phyloP scores from a whole-genome alignment of 1,140 invertebrate genomes.

The Hesperophylax magnus region DNA sequence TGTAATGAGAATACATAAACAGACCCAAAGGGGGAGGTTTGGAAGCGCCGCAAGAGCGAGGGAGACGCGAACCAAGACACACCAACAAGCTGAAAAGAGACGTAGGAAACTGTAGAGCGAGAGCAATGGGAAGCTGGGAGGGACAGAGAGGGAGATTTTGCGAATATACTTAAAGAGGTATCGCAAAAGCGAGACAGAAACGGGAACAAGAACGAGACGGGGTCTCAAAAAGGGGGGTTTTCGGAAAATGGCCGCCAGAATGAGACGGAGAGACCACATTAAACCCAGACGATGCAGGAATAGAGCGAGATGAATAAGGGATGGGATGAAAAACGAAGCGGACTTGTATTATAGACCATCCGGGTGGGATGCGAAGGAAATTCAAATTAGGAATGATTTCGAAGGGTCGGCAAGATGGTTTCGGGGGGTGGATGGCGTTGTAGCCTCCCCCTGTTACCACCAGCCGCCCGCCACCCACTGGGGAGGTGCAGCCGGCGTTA shows the following conservation, averaged over 20 bases:
- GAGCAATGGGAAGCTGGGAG: background rate
- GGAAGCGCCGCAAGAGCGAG: slow-evolving; percentile 5
- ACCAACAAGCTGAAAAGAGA: background rate
- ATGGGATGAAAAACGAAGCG: background rate
- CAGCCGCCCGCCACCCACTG: background rate
- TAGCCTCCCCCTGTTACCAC: slow-evolving; percentile 8
- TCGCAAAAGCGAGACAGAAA: slow-evolving; percentile 3
- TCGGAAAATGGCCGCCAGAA: slow-evolving; percentile 33
- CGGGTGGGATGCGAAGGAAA: slow-evolving; percentile 45
- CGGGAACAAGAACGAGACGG: slow-evolving; percentile 25
- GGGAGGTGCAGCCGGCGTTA: background rate
- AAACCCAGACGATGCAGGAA: background rate
- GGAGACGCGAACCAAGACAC: background rate
- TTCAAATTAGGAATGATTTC: slow-evolving; percentile 46
- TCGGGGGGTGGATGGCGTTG: background rate
- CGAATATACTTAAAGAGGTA: slow-evolving; percentile 24
- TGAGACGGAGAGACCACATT: background rate
- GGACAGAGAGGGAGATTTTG: background rate
- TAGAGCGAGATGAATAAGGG: background rate
- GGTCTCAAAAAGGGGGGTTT: background rate
- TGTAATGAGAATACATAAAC: slow-evolving; percentile 27
- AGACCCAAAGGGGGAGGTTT: background rate
- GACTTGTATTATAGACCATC: background rate
- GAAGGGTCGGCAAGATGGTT: slow-evolving; percentile 40
- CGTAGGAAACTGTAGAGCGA: background rate